Evolutionary conservation across 2,888 invertebrate genomes (phyloP).

Genomic region (Agrenia bidenticulata): DNA sequence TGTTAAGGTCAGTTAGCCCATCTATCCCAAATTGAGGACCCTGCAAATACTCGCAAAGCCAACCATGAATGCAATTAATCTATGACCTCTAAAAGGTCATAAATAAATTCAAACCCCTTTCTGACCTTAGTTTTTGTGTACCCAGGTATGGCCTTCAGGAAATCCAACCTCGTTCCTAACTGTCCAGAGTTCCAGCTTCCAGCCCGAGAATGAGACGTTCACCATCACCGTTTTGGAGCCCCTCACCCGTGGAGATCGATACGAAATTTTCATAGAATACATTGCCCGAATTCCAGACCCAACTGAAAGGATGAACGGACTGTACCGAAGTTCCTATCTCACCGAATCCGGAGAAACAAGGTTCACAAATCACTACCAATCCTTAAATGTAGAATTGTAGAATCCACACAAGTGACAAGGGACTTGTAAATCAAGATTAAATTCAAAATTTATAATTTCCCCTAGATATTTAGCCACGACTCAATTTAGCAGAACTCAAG

Average conservation of each 20-base stretch:
- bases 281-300: slow-evolving; percentile 27
- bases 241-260: slow-evolving; percentile 22
- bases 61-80: too few relatives aligned
- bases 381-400: not conserved
- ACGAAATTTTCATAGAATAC: slow-evolving; percentile 37
- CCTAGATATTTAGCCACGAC: slow-evolving; percentile 29
- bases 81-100: not conserved
- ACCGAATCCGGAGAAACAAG: not conserved
- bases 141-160: not conserved
- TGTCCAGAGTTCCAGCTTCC: not conserved
- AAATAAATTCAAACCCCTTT: not conserved
- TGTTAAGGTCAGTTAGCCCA: not conserved
- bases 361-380: too few relatives aligned
- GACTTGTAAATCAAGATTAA: too few relatives aligned
- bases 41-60: too few relatives aligned
- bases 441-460: too few relatives aligned
- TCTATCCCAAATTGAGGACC: too few relatives aligned
- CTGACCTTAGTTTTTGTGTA: too few relatives aligned
- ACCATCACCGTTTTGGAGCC: slow-evolving; percentile 21
- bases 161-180: not conserved
- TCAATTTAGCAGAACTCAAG: slow-evolving; percentile 24
- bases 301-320: slow-evolving; percentile 26
- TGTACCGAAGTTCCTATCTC: slow-evolving; percentile 37
- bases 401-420: not conserved
- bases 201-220: slow-evolving; percentile 22